A percentile compares a stretch with the other conserved stretches of the same genome.
phyloP scores from a whole-genome alignment of 1,140 invertebrate species.

The Drosophila azteca region DNA sequence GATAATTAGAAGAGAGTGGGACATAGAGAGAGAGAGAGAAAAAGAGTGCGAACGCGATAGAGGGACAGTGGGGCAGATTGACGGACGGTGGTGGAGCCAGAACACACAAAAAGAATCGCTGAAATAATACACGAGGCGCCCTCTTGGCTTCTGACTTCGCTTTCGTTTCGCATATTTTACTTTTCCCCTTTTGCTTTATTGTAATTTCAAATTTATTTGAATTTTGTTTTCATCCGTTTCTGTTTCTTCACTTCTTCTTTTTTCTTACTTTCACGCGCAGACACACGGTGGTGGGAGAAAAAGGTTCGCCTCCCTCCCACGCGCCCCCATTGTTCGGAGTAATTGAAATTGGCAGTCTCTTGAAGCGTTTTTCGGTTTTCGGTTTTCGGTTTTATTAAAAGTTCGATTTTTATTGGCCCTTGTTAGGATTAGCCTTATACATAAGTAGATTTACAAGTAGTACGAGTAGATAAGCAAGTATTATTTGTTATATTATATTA shows the following conservation, averaged over 20 bases:
- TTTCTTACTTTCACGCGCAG: slow-evolving; percentile 69
- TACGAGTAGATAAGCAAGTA: slow-evolving; percentile 12
- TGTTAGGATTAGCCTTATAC: slow-evolving; percentile 67
- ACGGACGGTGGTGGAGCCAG: slow-evolving; percentile 8
- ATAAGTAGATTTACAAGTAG: slow-evolving; percentile 63
- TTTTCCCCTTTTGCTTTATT: slow-evolving; percentile 51
- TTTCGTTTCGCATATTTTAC: slow-evolving; percentile 76
- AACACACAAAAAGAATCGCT: slow-evolving; percentile 54
- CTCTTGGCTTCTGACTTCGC: slow-evolving; percentile 67
- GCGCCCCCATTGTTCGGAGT: slow-evolving; percentile 37
- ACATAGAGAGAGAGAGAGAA: slow-evolving; percentile 6
- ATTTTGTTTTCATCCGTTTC: slow-evolving; percentile 41
- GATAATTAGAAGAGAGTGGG: slow-evolving; percentile 58
- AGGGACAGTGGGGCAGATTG: slow-evolving; percentile 11
- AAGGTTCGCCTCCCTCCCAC: slow-evolving; percentile 45
- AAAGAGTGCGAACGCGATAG: slow-evolving; percentile 26
- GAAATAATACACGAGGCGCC: slow-evolving; percentile 36
- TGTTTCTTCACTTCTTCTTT: slow-evolving; percentile 15
- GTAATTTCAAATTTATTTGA: slow-evolving; percentile 71
- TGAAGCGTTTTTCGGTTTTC: slow-evolving; percentile 34
- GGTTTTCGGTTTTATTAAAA: slow-evolving; percentile 62
- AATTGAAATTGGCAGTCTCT: slow-evolving; percentile 58
- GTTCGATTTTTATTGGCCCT: slow-evolving; percentile 68
- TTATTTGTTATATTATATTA: slow-evolving; percentile 37
- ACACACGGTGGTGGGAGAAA: slow-evolving; percentile 16